Evolutionary conservation across 2,888 invertebrate species (phyloP), one percentile per base, ranked within the genome.

Genomic region (Ophion ventricosus): DNA sequence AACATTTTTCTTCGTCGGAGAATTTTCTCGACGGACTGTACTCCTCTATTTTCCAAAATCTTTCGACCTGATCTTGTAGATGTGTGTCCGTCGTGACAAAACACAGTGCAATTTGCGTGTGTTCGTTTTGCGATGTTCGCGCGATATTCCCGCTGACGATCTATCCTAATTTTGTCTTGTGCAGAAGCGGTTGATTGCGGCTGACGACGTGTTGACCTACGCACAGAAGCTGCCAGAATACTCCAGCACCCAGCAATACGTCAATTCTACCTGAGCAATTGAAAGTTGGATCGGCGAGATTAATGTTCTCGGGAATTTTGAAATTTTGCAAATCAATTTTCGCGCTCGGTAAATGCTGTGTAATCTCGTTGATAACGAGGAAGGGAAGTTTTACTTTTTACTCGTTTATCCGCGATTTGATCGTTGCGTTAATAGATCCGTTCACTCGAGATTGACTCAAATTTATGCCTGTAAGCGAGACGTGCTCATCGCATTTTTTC

Each of bases 181-280:
- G 86, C 14, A 85, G 63, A 1, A 67, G 14, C 3, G 67, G 73
- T 20, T 77, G 63, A 66, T 76, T 73, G 3, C 67, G 59, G 2
- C 49, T 59, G 7, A 77, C 23, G 2, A 43, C 29, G 20, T 83
- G 76, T 84, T 80, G 78, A n/a, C 85, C 85, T n/a, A 64, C 73
- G 66, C 80, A 81, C 49, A 87, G 11, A 11, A 87, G 72, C 3
- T 81, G 59, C 61, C 81, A 87, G 20, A 87, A 87, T 49, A 84
- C 54, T 11, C 82, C 76, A 3, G 87, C 88, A n/a, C 85, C 87
- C 17, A 88, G 29, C 23, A 88, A 70, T 35, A 88, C 35, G 49
- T 88, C 87, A 8, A 88, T 72, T n/a, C 69, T 54, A 29, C 82
- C 80, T 40, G 86, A 73, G n/a, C 69, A 14, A 57, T 84, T 73